Conservation (phyloP, 2,113 vertebrate species). For the Progne subis region DNA sequence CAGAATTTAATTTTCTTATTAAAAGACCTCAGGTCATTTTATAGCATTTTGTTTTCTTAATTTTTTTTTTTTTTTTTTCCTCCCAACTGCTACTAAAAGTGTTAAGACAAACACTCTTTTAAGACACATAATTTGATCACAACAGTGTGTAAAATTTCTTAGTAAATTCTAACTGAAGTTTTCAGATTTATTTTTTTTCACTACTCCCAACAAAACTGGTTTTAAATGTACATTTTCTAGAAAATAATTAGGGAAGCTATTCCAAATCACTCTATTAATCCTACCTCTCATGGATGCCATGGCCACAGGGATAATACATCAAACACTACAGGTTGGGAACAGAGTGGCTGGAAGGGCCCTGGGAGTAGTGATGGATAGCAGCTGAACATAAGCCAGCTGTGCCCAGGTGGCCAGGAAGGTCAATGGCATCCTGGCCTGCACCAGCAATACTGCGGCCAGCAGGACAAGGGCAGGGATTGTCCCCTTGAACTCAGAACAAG, state of each 20-base stretch:
- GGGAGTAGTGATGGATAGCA: accelerated
- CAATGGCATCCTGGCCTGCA: background rate
- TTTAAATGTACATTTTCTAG: background rate
- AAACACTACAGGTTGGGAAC: background rate
- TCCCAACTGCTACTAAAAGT: background rate
- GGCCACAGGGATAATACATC: background rate
- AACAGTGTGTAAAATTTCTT: background rate
- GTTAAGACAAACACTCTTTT: background rate
- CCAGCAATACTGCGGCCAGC: background rate
- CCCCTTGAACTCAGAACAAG: accelerated
- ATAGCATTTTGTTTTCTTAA: background rate
- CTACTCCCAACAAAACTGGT: background rate
- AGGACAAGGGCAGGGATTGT: accelerated
- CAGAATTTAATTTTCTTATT: background rate
- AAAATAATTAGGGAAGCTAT: background rate
- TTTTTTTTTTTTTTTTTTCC: background rate
- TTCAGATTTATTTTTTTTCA: background rate
- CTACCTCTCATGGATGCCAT: background rate
- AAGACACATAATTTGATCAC: background rate
- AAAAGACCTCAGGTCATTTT: background rate
- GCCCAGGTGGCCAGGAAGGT: background rate
- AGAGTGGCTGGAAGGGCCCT: accelerated
- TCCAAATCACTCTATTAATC: background rate
- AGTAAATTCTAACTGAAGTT: background rate
- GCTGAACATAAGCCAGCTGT: background rate